Percentiles rank a stretch among this genome's conserved stretches.
phyloP scores from a whole-genome alignment of 2,113 vertebrate genomes.

The Carlito syrichta region DNA sequence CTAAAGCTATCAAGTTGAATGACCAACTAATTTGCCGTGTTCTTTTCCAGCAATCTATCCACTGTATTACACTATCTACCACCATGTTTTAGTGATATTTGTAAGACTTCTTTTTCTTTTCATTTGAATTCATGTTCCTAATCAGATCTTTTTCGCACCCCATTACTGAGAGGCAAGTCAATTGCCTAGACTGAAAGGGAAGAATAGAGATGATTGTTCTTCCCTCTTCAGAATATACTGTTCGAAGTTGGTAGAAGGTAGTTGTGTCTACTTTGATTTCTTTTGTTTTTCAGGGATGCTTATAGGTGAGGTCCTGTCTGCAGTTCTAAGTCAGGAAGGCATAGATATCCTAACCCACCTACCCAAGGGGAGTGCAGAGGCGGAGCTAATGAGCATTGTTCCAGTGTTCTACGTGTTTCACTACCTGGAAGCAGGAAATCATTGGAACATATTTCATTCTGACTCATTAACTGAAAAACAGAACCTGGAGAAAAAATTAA shows the following conservation, averaged over 20 bases:
- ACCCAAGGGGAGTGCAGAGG: slow-evolving; percentile 87
- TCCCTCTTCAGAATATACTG: neutral
- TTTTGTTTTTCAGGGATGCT: slow-evolving; percentile 84
- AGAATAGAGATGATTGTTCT: neutral
- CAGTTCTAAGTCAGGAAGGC: slow-evolving; percentile 81
- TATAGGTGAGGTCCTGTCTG: slow-evolving; percentile 84
- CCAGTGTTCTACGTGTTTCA: slow-evolving; percentile 87
- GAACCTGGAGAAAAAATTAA: slow-evolving; percentile 85
- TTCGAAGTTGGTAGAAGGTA: neutral
- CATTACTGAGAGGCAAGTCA: slow-evolving; percentile 20
- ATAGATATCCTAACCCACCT: slow-evolving; percentile 81
- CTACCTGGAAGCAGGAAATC: slow-evolving; percentile 85
- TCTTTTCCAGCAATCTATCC: neutral
- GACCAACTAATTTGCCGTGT: neutral
- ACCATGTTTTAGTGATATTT: neutral
- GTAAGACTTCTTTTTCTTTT: neutral
- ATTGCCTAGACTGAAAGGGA: neutral
- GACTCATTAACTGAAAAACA: slow-evolving; percentile 61
- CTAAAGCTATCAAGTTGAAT: neutral
- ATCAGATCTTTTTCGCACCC: neutral
- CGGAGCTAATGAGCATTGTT: slow-evolving; percentile 84
- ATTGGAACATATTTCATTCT: slow-evolving; percentile 84
- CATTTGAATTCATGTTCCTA: neutral
- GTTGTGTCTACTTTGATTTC: neutral
- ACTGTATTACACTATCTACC: neutral